Percentiles rank a stretch among this genome's conserved stretches.
Conservation (phyloP, 2,113 vertebrate genomes). For the Tylochromis polylepis region DNA sequence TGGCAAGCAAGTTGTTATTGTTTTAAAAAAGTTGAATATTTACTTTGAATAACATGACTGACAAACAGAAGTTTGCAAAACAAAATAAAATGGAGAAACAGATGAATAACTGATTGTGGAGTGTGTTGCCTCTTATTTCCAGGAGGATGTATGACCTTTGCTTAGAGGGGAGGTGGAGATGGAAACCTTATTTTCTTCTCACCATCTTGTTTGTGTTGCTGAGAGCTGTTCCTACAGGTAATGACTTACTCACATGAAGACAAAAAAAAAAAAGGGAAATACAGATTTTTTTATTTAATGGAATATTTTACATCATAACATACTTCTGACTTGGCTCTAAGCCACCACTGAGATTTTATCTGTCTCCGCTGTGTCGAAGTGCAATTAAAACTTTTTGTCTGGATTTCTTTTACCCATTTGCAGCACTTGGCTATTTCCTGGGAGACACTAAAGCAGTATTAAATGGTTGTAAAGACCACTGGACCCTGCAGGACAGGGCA, state of each 20-base stretch:
- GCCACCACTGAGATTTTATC: background rate
- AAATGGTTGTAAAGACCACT: slow-evolving; percentile 64
- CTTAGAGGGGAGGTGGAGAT: background rate
- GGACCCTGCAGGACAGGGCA: slow-evolving; percentile 59
- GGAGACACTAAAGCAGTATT: slow-evolving; percentile 66
- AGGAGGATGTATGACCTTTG: slow-evolving; percentile 32
- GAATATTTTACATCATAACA: background rate
- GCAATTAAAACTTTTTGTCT: background rate
- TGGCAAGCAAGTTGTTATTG: background rate
- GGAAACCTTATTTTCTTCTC: background rate
- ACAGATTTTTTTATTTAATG: background rate
- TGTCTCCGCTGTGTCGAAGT: background rate
- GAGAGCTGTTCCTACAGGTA: slow-evolving; percentile 21
- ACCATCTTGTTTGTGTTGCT: background rate
- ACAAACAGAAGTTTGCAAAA: background rate
- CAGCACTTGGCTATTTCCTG: slow-evolving; percentile 58
- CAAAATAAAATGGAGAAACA: background rate
- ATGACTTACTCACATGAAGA: background rate
- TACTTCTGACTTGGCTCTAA: background rate
- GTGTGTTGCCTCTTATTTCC: background rate
- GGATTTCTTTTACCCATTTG: background rate
- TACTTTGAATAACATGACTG: background rate
- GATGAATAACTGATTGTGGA: background rate
- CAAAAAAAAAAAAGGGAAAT: background rate
- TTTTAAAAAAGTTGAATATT: background rate